phyloP scores from a whole-genome alignment of 2,113 vertebrate species.

The Chroicocephalus ridibundus region DNA sequence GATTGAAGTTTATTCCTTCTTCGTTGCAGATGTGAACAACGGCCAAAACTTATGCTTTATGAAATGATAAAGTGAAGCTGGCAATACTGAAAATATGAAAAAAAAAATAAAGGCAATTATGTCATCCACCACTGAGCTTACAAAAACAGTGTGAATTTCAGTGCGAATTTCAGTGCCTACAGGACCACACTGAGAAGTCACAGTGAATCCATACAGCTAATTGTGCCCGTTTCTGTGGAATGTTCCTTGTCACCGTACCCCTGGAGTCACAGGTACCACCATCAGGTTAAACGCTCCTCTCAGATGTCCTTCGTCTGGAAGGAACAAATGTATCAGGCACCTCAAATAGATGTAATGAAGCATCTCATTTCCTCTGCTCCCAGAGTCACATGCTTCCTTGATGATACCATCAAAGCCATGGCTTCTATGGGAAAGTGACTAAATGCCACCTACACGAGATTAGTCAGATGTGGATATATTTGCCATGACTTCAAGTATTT shows the following conservation, averaged over 20 bases:
- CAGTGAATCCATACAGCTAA: neutral
- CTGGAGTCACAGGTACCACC: neutral
- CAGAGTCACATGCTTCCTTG: neutral
- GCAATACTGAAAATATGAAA: neutral
- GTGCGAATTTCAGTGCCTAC: neutral
- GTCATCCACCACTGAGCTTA: neutral
- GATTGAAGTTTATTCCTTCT: neutral
- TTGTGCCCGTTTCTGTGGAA: rapidly evolving
- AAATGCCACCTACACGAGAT: neutral
- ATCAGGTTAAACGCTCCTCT: neutral
- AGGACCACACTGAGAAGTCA: neutral
- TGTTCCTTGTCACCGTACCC: neutral
- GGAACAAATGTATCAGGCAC: neutral
- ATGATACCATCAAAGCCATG: neutral
- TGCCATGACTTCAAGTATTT: neutral
- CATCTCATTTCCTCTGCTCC: neutral
- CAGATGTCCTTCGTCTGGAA: neutral
- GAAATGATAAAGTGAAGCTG: neutral
- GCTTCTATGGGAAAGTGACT: neutral
- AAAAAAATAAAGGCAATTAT: neutral
- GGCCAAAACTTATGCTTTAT: neutral
- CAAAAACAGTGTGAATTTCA: neutral
- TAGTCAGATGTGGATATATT: neutral
- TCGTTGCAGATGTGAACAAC: neutral
- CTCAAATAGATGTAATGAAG: neutral